These are phyloP conservation scores for Diploscapter pachys DNA, from an alignment of 1,140 invertebrate genomes.

Conservation along the genomic window DNA sequence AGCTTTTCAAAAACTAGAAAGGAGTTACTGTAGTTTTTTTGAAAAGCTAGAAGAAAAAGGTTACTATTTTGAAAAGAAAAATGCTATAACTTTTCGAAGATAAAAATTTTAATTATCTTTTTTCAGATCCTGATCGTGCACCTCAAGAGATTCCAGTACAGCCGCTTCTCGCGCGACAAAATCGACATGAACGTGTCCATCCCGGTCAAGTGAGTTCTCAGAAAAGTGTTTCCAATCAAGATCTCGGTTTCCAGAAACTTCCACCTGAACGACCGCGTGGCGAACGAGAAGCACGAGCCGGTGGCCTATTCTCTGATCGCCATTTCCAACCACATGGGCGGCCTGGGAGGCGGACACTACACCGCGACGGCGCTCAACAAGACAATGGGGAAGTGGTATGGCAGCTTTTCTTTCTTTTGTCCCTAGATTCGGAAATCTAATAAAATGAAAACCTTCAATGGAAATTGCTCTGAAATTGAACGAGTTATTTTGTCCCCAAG, in stretches of 20 bases:
- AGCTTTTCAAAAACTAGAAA: too few relatives aligned
- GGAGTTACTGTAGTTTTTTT: too few relatives aligned
- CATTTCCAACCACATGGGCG: conserved; percentile 67
- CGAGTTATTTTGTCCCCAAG: too few relatives aligned
- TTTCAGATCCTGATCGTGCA: conserved; percentile 76
- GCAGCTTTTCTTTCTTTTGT: conserved; percentile 58
- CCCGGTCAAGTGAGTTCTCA: conserved; percentile 65
- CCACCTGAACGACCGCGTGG: conserved; percentile 63
- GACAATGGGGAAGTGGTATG: conserved; percentile 14
- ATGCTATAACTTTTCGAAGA: too few relatives aligned
- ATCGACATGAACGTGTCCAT: conserved; percentile 84
- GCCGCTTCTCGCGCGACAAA: conserved; percentile 73
- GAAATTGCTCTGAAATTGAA: too few relatives aligned
- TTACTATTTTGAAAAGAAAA: too few relatives aligned
- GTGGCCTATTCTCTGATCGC: conserved; percentile 65
- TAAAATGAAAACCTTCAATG: too few relatives aligned
- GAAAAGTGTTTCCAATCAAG: neutral
- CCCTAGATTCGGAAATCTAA: conserved; percentile 63
- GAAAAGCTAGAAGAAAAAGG: too few relatives aligned
- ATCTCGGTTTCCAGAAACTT: conserved; percentile 54
- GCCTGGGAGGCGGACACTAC: conserved; percentile 62
- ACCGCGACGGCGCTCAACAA: conserved; percentile 49
- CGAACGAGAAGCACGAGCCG: conserved; percentile 59
- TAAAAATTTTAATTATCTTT: neutral
- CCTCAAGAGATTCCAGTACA: conserved; percentile 76